Evolutionary conservation across 2,888 invertebrate genomes (phyloP), one percentile per base, ranked within the genome.

Genomic region (Calameuta filiformis): DNA sequence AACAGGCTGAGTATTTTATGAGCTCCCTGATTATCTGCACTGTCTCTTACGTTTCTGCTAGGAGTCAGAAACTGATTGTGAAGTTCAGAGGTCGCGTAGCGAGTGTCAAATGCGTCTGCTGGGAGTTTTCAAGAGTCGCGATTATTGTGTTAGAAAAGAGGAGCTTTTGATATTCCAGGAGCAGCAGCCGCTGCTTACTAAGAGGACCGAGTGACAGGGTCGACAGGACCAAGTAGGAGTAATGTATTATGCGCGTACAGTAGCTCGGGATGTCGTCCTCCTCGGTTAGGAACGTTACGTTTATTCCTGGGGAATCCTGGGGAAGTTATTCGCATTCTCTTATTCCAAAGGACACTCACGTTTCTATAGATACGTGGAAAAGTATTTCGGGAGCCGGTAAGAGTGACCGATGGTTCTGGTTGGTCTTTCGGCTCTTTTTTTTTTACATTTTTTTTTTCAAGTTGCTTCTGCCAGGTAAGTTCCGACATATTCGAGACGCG

Each of bases 191-290:
- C 71, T 71, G 33, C 71, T 23, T 31, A 71, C 33, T 31, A 0
- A 71, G 34, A 71, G 71, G 31, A 34, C 12, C 71, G 71, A 56
- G 56, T 9, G 71, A 34, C 71, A 33, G 33, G 71, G 71, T 71
- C 12, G 71, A 71, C 31, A 31, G 71, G 33, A 71, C 31, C 33
- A 71, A 34, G 71, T 15, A 34, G 33, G 31, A 12, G 71, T 12
- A 71, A 79, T 81, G 81, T 83, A 80, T 85, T 82, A 82, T 81
- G 82, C 84, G 81, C 79, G 75, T 76, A 85, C 85, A 75, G 84
- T 76, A 71, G 56, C 37, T 6, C 71, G 71, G 33, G 71, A 34
- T 31, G 33, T 71, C 34, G 31, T 71, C 71, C 34, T 71, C 3
- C 34, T 31, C 71, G 71, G n/a, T 78, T 78, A 79, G 76, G 76